Evolutionary conservation across 2,113 vertebrate species (phyloP).

Genomic region (Micronycteris hirsuta): DNA sequence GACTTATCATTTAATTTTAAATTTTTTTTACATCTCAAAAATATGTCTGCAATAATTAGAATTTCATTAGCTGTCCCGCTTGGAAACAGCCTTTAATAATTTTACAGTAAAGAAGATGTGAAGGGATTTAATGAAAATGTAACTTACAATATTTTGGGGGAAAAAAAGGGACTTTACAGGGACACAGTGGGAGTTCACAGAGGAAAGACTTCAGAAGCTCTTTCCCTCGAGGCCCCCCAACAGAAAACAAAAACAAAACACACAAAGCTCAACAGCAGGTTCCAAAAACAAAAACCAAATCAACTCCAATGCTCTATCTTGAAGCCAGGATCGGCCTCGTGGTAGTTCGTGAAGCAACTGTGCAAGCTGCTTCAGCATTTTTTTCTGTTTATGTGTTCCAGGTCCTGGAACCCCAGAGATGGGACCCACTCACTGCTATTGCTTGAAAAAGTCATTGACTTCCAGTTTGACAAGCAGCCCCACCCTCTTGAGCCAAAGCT

Average conservation of each 20-base stretch:
- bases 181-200: slow-evolving; percentile 70
- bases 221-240: slow-evolving; percentile 70
- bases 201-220: slow-evolving; percentile 71
- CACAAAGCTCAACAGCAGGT: slow-evolving; percentile 74
- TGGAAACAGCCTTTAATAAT: slow-evolving; percentile 72
- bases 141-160: slow-evolving; percentile 74
- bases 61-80: slow-evolving; percentile 73
- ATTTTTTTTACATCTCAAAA: slow-evolving; percentile 83
- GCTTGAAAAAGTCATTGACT: slow-evolving; percentile 75
- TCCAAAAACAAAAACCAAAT: slow-evolving; percentile 70
- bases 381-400: slow-evolving; percentile 65
- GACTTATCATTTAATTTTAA: slow-evolving; percentile 79
- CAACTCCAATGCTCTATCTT: slow-evolving; percentile 60
- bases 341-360: slow-evolving; percentile 62
- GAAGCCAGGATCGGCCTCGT: slow-evolving; percentile 52
- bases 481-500: slow-evolving; percentile 42
- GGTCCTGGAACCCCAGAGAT: slow-evolving; percentile 46
- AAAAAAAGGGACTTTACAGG: slow-evolving; percentile 78
- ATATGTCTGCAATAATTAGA: slow-evolving; percentile 80
- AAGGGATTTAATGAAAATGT: slow-evolving; percentile 73
- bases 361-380: slow-evolving; percentile 65
- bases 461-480: slow-evolving; percentile 69
- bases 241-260: slow-evolving; percentile 77
- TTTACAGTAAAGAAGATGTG: slow-evolving; percentile 75
- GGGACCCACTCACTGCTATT: slow-evolving; percentile 76